These are phyloP conservation scores for Creontiades dilutus DNA, from an alignment of 2,888 invertebrate genomes.

Conservation along the genomic window DNA sequence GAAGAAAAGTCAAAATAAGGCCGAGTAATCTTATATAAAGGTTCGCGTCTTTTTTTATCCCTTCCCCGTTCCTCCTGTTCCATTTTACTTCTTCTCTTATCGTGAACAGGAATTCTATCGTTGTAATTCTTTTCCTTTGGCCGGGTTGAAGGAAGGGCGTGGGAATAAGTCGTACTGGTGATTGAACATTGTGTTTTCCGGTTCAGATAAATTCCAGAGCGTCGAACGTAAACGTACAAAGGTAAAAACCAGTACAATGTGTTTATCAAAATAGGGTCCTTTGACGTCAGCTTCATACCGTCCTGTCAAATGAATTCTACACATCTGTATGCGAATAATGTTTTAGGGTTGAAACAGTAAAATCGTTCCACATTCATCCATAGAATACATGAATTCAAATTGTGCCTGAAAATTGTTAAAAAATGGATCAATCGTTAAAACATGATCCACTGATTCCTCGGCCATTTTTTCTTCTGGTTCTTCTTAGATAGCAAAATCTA, in stretches of 20 bases:
- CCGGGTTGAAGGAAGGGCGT: not conserved
- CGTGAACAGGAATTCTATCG: constrained; percentile 16
- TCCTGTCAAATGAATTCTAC: no score
- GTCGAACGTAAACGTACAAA: not conserved
- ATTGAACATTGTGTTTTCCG: constrained; percentile 24
- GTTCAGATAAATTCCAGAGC: not conserved
- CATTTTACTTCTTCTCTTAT: constrained; percentile 20
- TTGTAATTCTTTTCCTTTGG: not conserved
- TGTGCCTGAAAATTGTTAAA: no score
- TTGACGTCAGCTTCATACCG: no score
- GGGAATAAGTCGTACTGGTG: not conserved
- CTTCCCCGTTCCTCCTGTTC: not conserved
- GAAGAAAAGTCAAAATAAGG: constrained; percentile 36
- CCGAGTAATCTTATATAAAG: constrained; percentile 1
- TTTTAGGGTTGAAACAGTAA: no score
- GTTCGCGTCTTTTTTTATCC: constrained; percentile 16
- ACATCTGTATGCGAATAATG: no score
- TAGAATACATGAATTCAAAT: no score
- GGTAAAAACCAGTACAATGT: not conserved
- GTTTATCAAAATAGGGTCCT: no score
- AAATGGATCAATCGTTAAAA: no score
- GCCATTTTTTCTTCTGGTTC: no score
- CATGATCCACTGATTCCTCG: no score
- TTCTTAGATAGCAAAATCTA: no score
- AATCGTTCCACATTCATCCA: no score